Conservation (phyloP, 2,113 vertebrate genomes). For the Leiothrix lutea region DNA sequence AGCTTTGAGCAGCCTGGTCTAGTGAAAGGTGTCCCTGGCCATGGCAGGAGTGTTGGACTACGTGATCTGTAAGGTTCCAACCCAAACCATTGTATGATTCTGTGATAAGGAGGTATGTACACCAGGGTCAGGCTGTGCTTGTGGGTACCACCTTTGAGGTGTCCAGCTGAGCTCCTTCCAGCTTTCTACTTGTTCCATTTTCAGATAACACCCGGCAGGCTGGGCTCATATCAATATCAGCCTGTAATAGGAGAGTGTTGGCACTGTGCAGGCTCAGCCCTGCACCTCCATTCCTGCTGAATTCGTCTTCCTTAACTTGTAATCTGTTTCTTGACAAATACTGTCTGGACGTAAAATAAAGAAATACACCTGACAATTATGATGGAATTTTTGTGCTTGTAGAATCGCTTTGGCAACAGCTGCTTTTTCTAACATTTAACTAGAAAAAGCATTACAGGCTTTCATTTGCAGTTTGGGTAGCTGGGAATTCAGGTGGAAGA, state of each 20-base stretch:
- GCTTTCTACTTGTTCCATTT: background rate
- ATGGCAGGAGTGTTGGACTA: background rate
- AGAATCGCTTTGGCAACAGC: background rate
- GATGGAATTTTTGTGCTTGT: background rate
- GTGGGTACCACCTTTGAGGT: background rate
- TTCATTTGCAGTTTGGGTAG: background rate
- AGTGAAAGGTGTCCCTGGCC: background rate
- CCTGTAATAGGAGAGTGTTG: background rate
- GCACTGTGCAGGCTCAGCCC: background rate
- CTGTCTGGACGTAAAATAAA: background rate
- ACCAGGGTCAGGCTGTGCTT: background rate
- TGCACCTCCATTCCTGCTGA: background rate
- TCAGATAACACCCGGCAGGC: background rate
- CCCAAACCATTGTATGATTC: background rate
- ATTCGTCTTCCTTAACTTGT: background rate
- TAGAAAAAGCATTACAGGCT: background rate
- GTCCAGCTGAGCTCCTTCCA: background rate
- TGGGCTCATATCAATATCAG: rapidly evolving
- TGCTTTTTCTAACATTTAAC: background rate
- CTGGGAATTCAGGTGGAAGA: background rate
- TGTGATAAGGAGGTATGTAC: rapidly evolving
- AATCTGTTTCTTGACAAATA: background rate
- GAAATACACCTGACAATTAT: background rate
- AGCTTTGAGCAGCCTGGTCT: background rate
- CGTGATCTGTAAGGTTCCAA: background rate